Percentiles rank a stretch among this genome's conserved stretches.
Evolutionary conservation across 2,113 vertebrate species (phyloP).

Genomic region (Sinosuthora webbiana): DNA sequence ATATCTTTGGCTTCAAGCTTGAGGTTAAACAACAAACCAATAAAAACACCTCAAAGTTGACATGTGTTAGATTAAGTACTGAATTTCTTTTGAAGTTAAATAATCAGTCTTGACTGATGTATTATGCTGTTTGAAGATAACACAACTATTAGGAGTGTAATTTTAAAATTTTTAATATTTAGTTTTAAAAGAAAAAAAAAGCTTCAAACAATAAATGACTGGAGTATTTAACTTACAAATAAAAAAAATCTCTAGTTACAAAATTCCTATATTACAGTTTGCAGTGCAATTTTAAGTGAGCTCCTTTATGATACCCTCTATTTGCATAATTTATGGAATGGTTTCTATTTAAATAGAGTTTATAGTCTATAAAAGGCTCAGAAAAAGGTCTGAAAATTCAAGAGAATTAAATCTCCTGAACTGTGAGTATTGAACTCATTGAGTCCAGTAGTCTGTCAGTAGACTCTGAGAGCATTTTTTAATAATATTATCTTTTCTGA

Average conservation of each 20-base stretch:
- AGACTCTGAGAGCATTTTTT: not conserved
- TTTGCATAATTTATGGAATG: not conserved
- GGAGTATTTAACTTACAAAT: not conserved
- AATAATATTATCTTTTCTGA: not conserved
- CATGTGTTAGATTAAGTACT: not conserved
- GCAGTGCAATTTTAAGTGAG: not conserved
- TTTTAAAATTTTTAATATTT: not conserved
- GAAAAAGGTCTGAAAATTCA: not conserved
- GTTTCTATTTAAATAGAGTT: not conserved
- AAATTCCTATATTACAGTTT: not conserved
- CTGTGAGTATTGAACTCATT: not conserved
- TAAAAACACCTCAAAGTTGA: not conserved
- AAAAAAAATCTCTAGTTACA: not conserved
- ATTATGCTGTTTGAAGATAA: not conserved
- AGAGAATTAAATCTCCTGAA: not conserved
- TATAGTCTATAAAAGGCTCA: not conserved
- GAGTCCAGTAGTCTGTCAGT: not conserved
- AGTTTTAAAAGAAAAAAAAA: not conserved
- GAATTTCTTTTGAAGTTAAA: not conserved
- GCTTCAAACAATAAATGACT: not conserved
- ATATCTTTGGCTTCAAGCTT: not conserved
- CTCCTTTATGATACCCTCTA: not conserved
- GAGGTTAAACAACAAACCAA: not conserved
- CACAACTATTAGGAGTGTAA: not conserved
- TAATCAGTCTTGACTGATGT: not conserved